Base-by-base conservation (phyloP, 2,113 vertebrate genomes). In the Stigmatopora argus region DNA sequence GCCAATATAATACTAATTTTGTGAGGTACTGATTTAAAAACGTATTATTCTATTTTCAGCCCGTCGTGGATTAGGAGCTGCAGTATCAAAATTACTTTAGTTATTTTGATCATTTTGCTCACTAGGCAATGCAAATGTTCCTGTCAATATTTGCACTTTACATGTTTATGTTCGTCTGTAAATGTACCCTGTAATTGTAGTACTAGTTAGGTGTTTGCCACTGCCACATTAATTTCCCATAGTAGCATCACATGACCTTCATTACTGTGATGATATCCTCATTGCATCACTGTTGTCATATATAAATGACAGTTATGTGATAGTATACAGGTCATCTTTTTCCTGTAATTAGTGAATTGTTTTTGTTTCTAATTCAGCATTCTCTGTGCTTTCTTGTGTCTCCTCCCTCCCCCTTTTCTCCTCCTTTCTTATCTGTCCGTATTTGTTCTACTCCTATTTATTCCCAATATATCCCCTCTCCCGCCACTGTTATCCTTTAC, bases 351-450 rank as follows among this genome's bases (percentile, higher is more conserved):
- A 74, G 78, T 78, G 73, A 82, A 83, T 84, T 82, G 83, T 7
- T 85, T 78, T 77, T 89, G 81, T 87, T 89, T 89, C 89, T 91
- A 91, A 91, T 67, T 85, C 80, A 62, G 78, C 82, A 76, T 74
- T 75, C 81, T 86, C 74, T 85, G 75, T 82, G 67, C 77, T 82
- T 73, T 86, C 77, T 78, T 83, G 65, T 78, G 71, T 84, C 81
- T 79, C 75, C 67, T 70, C 75, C 73, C 70, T 64, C 57, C 78
- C 73, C 65, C 62, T 66, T 71, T 47, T 66, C 61, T 73, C 44
- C 48, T 52, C 62, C 71, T 62, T 48, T 71, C 46, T 49, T 46
- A 65, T 59, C 69, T 67, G 38, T 75, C 57, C 63, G 52, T 62
- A 58, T 48, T 48, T 81, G 66, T 59, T 55, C 69, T 74, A 56